phyloP scores from a whole-genome alignment of 2,888 invertebrate species.

The Drosophila melanosoma region DNA sequence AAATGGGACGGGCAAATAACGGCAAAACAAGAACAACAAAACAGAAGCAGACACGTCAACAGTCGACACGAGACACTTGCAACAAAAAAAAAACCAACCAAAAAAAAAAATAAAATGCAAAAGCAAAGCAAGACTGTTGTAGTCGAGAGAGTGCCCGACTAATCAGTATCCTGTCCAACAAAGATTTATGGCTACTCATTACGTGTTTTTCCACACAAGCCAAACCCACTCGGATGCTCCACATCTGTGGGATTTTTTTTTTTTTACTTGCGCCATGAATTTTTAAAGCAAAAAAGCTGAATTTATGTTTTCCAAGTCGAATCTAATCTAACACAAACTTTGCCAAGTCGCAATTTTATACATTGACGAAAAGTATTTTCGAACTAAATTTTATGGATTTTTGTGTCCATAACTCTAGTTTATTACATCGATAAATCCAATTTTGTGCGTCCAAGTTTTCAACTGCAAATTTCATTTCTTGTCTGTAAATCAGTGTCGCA shows the following conservation, averaged over 20 bases:
- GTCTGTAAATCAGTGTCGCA: background rate
- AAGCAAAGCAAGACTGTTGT: background rate
- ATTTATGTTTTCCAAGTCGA: background rate
- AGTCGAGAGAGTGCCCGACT: constrained; percentile 5
- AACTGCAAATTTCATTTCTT: background rate
- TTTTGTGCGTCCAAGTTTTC: background rate
- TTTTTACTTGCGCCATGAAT: background rate
- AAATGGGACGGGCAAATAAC: constrained; percentile 21
- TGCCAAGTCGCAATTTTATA: background rate
- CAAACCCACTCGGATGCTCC: background rate
- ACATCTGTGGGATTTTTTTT: background rate
- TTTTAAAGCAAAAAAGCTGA: background rate
- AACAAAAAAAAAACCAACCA: constrained; percentile 27
- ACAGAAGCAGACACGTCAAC: constrained; percentile 31
- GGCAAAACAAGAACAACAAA: constrained; percentile 11
- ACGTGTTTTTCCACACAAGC: background rate
- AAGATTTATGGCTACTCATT: constrained; percentile 4
- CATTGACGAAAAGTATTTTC: too few relatives aligned
- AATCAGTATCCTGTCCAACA: background rate
- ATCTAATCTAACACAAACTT: background rate
- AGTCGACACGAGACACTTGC: constrained; percentile 25
- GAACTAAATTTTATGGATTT: background rate
- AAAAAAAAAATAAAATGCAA: background rate
- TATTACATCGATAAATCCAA: background rate
- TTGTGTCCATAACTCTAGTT: background rate